Conservation (phyloP, 2,797 vertebrate species). For the Erithacus rubecula region DNA sequence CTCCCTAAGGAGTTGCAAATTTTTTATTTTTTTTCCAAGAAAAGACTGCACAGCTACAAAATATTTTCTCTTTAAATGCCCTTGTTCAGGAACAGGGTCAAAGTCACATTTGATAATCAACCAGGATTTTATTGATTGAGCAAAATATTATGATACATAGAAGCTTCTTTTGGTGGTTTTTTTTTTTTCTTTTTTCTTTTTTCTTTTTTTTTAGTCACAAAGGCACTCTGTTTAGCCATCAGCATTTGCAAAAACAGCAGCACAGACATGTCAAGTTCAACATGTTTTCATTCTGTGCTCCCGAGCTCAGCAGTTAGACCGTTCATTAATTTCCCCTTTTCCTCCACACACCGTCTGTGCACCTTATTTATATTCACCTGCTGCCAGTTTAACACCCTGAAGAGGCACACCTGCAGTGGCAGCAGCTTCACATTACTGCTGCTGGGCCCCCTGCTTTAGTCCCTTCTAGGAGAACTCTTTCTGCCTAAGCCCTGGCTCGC, state of each 20-base stretch:
- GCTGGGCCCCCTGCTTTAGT: neutral
- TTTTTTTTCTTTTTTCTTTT: no score
- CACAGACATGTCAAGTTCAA: slow-evolving; percentile 47
- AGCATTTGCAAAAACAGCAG: slow-evolving; percentile 30
- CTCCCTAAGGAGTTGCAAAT: neutral
- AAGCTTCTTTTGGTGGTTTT: neutral
- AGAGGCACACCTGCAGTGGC: slow-evolving; percentile 36
- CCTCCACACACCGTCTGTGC: neutral
- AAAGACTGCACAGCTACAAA: neutral
- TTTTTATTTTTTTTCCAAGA: neutral
- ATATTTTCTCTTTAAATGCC: neutral
- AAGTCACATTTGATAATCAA: neutral
- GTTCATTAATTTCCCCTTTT: slow-evolving; percentile 26
- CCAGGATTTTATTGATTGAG: neutral
- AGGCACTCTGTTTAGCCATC: neutral
- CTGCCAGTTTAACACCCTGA: slow-evolving; percentile 14
- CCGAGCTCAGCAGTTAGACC: neutral
- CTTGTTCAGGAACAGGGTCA: neutral
- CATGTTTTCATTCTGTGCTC: slow-evolving; percentile 33
- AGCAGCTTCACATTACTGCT: neutral
- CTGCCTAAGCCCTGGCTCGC: neutral
- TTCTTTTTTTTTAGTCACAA: neutral
- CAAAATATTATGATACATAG: neutral
- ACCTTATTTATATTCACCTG: slow-evolving; percentile 53
- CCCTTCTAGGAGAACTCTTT: neutral